These are phyloP conservation scores for Diarsia dahlii DNA, from an alignment of 2,888 invertebrate genomes.

Conservation along the genomic window DNA sequence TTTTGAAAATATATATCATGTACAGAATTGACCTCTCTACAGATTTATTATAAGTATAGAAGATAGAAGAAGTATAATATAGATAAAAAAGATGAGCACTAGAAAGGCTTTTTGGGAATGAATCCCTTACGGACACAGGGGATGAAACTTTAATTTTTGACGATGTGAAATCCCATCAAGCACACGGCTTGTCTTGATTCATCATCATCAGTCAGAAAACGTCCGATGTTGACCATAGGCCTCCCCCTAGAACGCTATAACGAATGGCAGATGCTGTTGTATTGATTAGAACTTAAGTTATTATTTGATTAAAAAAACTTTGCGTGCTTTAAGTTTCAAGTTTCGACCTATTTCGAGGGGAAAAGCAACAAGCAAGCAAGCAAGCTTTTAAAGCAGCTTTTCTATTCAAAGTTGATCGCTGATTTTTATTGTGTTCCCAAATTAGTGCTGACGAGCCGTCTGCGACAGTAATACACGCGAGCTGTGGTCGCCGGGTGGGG, in stretches of 20 bases:
- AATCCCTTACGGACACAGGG: neutral
- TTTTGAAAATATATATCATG: too few relatives aligned
- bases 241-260: too few relatives aligned
- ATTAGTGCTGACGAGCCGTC: constrained; percentile 17
- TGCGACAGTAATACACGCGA: constrained; percentile 35
- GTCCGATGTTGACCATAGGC: too few relatives aligned
- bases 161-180: neutral
- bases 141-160: neutral
- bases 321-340: too few relatives aligned
- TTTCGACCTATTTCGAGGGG: neutral
- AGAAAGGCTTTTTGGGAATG: neutral
- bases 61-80: too few relatives aligned
- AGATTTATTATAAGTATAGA: too few relatives aligned
- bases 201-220: too few relatives aligned
- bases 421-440: constrained; percentile 6
- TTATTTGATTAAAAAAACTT: neutral
- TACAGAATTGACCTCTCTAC: too few relatives aligned
- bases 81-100: neutral
- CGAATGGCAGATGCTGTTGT: too few relatives aligned
- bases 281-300: neutral
- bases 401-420: neutral
- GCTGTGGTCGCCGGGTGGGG: neutral
- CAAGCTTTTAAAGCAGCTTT: neutral
- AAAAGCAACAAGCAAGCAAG: neutral
- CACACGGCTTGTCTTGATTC: neutral